Conservation (phyloP, 2,888 invertebrate species). For the Clanis bilineata region DNA sequence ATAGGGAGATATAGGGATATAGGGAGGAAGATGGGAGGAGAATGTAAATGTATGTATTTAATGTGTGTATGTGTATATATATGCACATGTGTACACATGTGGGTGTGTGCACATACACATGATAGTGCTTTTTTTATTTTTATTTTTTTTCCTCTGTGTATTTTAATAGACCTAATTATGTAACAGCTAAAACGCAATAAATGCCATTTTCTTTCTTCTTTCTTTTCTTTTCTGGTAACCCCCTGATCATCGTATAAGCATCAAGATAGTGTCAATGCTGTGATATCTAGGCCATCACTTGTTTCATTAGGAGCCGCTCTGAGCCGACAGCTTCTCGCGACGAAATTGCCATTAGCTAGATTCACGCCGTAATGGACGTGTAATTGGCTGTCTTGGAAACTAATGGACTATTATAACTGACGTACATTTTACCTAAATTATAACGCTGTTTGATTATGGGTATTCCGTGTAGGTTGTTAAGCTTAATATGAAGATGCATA, state of each 20-base stretch:
- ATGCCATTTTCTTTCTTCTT: no score
- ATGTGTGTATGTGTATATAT: no score
- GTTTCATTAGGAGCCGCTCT: slow-evolving; percentile 18
- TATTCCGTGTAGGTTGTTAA: background rate
- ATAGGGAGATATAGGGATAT: no score
- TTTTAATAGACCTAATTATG: no score
- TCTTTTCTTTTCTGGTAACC: no score
- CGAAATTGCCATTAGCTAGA: slow-evolving; percentile 76
- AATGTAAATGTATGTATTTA: no score
- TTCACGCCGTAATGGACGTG: slow-evolving; percentile 74
- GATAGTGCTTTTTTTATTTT: no score
- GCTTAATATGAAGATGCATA: background rate
- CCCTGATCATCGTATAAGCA: background rate
- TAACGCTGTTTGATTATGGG: slow-evolving; percentile 36
- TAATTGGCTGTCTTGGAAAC: slow-evolving; percentile 77
- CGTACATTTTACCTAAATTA: slow-evolving; percentile 57
- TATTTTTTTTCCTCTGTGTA: no score
- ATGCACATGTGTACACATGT: no score
- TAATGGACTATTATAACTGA: slow-evolving; percentile 77
- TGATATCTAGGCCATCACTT: slow-evolving; percentile 22
- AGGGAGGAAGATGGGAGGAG: no score
- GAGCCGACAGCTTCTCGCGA: slow-evolving; percentile 19
- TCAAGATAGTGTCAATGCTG: slow-evolving; percentile 9
- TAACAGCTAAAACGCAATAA: no score
- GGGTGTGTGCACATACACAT: no score